These are phyloP conservation scores for Thecophora atra DNA, from an alignment of 2,888 invertebrate species.

Conservation along the genomic window DNA sequence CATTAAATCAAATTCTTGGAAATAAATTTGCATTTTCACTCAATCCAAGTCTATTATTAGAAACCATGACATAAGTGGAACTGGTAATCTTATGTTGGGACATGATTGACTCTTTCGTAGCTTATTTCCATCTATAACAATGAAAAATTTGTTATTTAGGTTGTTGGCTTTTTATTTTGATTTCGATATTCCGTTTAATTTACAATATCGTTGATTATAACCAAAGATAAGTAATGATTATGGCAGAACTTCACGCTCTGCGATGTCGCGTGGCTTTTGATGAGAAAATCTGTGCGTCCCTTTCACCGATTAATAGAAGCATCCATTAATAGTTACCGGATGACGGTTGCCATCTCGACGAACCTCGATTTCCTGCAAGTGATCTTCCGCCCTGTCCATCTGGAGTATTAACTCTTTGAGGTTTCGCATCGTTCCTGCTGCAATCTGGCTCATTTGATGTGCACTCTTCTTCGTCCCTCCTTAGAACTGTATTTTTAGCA, in stretches of 20 bases:
- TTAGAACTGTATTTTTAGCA: neutral
- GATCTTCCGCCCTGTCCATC: conserved; percentile 39
- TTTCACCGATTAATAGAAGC: neutral
- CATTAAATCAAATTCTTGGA: neutral
- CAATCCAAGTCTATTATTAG: neutral
- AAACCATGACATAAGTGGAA: too few species aligned
- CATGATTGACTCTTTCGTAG: too few species aligned
- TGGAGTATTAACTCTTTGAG: conserved; percentile 25
- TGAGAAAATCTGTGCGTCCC: neutral
- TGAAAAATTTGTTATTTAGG: too few species aligned
- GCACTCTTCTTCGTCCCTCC: too few species aligned
- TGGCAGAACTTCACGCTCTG: too few species aligned
- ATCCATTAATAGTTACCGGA: neutral
- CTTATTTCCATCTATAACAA: too few species aligned
- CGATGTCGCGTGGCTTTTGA: neutral
- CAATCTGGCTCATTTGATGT: neutral
- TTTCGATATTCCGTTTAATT: too few species aligned
- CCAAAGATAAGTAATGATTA: too few species aligned
- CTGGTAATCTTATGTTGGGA: too few species aligned
- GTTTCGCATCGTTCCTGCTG: neutral
- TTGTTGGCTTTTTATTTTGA: too few species aligned
- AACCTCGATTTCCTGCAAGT: conserved; percentile 44
- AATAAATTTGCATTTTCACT: neutral
- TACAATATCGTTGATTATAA: too few species aligned
- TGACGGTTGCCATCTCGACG: conserved; percentile 41